Evolutionary conservation across 2,113 vertebrate genomes (phyloP), one percentile per base, ranked within the genome.

Genomic region (Bettongia penicillata): DNA sequence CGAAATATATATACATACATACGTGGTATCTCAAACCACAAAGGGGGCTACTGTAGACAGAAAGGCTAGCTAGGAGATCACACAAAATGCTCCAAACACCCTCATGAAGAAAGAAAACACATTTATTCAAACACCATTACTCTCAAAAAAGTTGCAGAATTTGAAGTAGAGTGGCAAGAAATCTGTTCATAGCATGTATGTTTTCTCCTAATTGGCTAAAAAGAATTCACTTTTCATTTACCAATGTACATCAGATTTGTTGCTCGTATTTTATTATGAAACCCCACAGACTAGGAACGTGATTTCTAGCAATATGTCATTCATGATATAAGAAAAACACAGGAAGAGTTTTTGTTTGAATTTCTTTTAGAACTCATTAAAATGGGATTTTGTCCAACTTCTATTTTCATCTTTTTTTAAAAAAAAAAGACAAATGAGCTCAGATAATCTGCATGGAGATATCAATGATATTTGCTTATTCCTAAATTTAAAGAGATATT

Each of bases 381-480:
- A 93, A 57, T 95, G 91, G 95, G 43, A 95, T 96, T 94, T 94
- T 0, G 84, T 94, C 92, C 92, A 57, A 96, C 96, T 96, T 98
- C 50, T 93, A 48, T 51, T 92, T 96, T 91, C 43, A 96, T 26
- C 10, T 50, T 51, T 9, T 51, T 51, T 95, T 77, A 92, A 52
- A 68, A 61, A 52, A 68, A 61, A 68, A 68, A 68, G 57, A 68
- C 10, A 94, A 94, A 94, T 51, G 93, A 96, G 53, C 94, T 97
- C 96, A 96, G 96, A 91, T 96, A 94, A 94, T 96, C n/a, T 93
- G 89, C 95, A 95, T 94, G 94, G 92, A 95, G 90, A 93, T 97
- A 96, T 93, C 48, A 97, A 93, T 95, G 95, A 97, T 93, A 96
- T 97, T 97, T 96, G 91, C 93, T 94, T 93, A 55, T 93, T 90